A percentile compares a stretch with the other conserved stretches of the same genome.
Conservation (phyloP, 2,113 vertebrate species). For the Malurus elegans region DNA sequence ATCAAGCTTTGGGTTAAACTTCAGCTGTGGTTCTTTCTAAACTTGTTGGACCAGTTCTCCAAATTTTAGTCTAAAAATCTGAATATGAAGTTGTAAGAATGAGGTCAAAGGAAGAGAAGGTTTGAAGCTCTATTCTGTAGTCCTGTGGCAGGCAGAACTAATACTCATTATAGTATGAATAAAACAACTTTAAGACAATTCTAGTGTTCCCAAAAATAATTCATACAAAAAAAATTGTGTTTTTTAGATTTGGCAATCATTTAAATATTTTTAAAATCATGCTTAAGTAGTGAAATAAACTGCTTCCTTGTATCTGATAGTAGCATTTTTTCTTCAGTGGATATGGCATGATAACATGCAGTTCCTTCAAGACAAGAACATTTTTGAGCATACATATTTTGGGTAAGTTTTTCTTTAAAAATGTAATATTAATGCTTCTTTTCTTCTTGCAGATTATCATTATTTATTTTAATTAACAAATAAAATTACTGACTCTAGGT, state of each 20-base stretch:
- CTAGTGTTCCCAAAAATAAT: neutral
- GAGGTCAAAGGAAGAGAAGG: neutral
- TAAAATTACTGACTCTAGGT: slow-evolving; percentile 78
- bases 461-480: slow-evolving; percentile 54
- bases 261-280: slow-evolving; percentile 4
- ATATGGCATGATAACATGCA: slow-evolving; percentile 99
- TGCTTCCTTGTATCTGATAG: slow-evolving; percentile 63
- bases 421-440: slow-evolving; percentile 38
- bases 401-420: slow-evolving; percentile 82
- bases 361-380: slow-evolving; percentile 99
- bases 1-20: neutral
- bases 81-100: neutral
- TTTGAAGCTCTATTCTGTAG: neutral
- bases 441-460: slow-evolving; percentile 46
- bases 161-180: fast-evolving
- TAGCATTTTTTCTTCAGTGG: slow-evolving; percentile 84
- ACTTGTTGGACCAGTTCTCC: neutral
- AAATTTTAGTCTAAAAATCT: neutral
- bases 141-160: neutral
- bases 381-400: slow-evolving; percentile 99
- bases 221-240: fast-evolving
- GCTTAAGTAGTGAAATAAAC: slow-evolving; percentile 56
- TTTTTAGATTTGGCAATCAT: neutral
- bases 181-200: neutral
- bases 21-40: neutral